Percentiles rank a stretch among this genome's conserved stretches.
These are phyloP conservation scores for Coendou prehensilis DNA, from an alignment of 2,797 vertebrate species.

Conservation along the genomic window DNA sequence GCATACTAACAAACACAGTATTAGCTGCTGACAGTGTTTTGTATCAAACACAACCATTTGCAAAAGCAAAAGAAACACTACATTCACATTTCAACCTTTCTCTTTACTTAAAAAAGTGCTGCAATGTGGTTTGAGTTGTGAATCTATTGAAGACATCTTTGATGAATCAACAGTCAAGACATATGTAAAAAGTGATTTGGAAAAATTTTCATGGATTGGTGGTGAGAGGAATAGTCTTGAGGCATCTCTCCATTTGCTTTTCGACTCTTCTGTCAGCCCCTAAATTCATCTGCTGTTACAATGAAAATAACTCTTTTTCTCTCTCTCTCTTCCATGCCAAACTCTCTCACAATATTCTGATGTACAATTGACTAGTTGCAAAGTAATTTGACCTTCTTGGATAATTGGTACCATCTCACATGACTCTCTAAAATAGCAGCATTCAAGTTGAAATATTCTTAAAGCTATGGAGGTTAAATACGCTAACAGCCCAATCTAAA, in stretches of 20 bases:
- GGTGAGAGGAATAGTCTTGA: not conserved
- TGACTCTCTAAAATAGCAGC: not conserved
- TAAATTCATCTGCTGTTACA: conserved; percentile 37
- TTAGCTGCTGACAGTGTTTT: conserved; percentile 78
- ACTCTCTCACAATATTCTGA: not conserved
- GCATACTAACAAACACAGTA: conserved; percentile 58
- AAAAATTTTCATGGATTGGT: conserved; percentile 34
- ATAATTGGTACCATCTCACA: conserved; percentile 40
- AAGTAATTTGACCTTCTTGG: conserved; percentile 57
- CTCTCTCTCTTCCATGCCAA: not conserved
- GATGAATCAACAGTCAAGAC: conserved; percentile 67
- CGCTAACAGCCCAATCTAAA: not conserved
- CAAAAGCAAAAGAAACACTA: conserved; percentile 68
- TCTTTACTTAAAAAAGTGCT: conserved; percentile 61
- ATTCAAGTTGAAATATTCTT: not conserved
- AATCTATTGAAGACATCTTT: conserved; percentile 66
- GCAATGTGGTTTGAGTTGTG: conserved; percentile 77
- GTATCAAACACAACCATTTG: conserved; percentile 67
- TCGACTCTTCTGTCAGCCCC: not conserved
- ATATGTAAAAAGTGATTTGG: conserved; percentile 69
- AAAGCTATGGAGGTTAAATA: not conserved
- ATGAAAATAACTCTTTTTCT: conserved; percentile 11
- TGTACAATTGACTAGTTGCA: not conserved
- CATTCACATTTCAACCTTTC: conserved; percentile 57
- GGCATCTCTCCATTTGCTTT: conserved; percentile 25